Conservation (phyloP, 2,113 vertebrate species). For the Craseonycteris thonglongyai region DNA sequence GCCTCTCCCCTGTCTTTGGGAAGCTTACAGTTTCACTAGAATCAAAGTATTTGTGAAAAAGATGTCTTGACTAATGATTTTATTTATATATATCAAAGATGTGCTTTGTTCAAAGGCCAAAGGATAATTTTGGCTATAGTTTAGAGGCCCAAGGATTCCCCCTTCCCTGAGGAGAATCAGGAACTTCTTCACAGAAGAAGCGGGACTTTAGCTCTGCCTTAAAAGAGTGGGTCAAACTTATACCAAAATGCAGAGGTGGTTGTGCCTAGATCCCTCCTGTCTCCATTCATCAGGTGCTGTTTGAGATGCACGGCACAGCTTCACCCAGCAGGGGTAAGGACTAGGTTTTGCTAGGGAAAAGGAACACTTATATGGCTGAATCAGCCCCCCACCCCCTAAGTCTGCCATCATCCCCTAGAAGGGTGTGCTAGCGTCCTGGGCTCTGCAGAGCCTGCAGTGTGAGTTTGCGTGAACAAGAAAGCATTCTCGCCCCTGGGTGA, state of each 20-base stretch:
- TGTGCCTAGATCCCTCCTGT: neutral
- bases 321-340: neutral
- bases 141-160: neutral
- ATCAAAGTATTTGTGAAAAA: neutral
- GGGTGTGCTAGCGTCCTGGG: accelerated
- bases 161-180: neutral
- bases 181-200: neutral
- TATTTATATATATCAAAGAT: too few species aligned
- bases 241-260: neutral
- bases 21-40: neutral
- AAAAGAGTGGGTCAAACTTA: neutral
- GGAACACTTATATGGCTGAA: neutral
- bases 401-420: neutral
- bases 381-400: neutral
- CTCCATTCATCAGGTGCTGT: neutral
- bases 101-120: neutral
- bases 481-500: neutral
- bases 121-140: neutral
- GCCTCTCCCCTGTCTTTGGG: neutral
- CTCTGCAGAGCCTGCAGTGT: neutral
- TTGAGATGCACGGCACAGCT: neutral
- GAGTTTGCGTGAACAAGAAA: neutral
- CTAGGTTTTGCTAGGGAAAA: neutral
- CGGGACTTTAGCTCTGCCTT: neutral
- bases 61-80: neutral